These are phyloP conservation scores for Hydropsyche betteni DNA, from an alignment of 2,888 invertebrate genomes.

Conservation along the genomic window DNA sequence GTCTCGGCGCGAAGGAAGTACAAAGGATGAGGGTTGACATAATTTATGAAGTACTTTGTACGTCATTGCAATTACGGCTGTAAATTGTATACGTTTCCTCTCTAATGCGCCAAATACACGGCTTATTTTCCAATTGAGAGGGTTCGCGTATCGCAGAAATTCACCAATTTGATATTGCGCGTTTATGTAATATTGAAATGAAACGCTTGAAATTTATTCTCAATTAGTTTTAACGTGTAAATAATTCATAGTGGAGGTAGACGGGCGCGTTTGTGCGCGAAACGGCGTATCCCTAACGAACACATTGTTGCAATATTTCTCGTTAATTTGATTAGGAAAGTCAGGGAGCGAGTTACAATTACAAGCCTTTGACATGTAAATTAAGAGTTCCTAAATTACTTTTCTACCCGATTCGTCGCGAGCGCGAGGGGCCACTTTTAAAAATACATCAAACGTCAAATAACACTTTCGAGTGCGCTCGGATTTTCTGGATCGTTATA, in stretches of 20 bases:
- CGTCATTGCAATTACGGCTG: slow-evolving; percentile 30
- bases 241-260: no score
- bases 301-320: slow-evolving; percentile 40
- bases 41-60: slow-evolving; percentile 31
- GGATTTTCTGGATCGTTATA: no score
- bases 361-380: slow-evolving; percentile 32
- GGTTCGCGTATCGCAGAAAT: neutral
- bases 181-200: no score
- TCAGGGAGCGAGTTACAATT: slow-evolving; percentile 20
- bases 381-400: slow-evolving; percentile 37
- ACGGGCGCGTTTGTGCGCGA: neutral
- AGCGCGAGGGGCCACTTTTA: neutral
- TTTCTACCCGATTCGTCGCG: slow-evolving; percentile 6
- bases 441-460: slow-evolving; percentile 18
- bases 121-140: slow-evolving; percentile 8
- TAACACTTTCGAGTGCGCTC: neutral
- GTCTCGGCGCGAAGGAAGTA: slow-evolving; percentile 11
- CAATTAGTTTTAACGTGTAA: no score
- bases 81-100: slow-evolving; percentile 18
- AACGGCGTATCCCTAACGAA: slow-evolving; percentile 4
- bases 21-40: slow-evolving; percentile 29
- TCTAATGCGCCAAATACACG: neutral
- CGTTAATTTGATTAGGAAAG: slow-evolving; percentile 41
- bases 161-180: no score
- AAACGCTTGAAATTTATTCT: no score